These are phyloP conservation scores for Chrysolina haemoptera DNA, from an alignment of 2,888 invertebrate genomes.

Conservation along the genomic window DNA sequence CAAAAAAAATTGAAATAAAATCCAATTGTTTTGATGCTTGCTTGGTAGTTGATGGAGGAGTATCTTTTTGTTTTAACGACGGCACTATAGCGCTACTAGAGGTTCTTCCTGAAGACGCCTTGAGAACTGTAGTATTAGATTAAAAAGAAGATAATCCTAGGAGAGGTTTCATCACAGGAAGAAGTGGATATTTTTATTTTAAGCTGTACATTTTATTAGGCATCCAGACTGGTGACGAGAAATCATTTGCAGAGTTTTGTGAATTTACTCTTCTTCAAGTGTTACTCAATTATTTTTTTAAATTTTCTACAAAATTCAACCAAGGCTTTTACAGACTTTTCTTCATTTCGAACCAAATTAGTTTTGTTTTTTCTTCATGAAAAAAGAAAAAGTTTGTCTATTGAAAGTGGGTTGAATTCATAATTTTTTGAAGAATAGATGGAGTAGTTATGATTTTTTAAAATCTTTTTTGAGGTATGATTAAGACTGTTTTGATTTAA, in stretches of 20 bases:
- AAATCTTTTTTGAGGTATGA: not conserved
- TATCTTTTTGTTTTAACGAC: slow-evolving; percentile 94
- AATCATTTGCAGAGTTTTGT: not conserved
- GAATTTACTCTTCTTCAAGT: too few relatives aligned
- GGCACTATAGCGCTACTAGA: slow-evolving; percentile 90
- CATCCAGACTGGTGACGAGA: not conserved
- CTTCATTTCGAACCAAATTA: too few relatives aligned
- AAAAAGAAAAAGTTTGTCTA: too few relatives aligned
- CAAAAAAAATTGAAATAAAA: slow-evolving; percentile 81
- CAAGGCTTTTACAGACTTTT: too few relatives aligned
- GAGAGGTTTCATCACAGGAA: not conserved
- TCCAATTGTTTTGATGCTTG: slow-evolving; percentile 93
- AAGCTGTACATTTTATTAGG: not conserved
- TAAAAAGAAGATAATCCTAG: slow-evolving; percentile 28
- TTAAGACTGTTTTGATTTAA: slow-evolving; percentile 15
- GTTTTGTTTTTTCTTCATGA: too few relatives aligned
- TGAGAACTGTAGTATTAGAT: slow-evolving; percentile 80
- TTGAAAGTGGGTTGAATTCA: not conserved
- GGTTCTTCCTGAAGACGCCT: slow-evolving; percentile 87
- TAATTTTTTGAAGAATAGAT: slow-evolving; percentile 13
- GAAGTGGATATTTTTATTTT: too few relatives aligned
- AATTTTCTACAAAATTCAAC: too few relatives aligned
- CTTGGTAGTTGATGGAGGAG: slow-evolving; percentile 95
- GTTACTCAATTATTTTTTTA: too few relatives aligned
- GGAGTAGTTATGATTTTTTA: not conserved